phyloP scores from a whole-genome alignment of 2,888 invertebrate genomes.

The Incurvaria masculella region DNA sequence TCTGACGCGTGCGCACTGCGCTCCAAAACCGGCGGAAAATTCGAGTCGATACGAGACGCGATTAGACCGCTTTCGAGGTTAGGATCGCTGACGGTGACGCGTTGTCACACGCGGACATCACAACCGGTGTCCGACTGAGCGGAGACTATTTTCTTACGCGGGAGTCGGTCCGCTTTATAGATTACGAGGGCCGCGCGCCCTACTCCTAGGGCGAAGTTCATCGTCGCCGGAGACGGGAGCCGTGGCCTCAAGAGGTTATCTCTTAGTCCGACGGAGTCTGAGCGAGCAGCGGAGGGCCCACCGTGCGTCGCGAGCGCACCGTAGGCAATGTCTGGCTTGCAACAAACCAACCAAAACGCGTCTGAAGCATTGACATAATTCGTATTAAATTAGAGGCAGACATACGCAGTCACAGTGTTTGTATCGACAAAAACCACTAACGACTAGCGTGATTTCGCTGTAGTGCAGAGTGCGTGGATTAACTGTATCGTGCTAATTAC shows the following conservation, averaged over 20 bases:
- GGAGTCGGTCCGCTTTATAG: constrained; percentile 45
- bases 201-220: not conserved
- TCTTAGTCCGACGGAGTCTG: not conserved
- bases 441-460: no score
- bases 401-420: no score
- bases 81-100: not conserved
- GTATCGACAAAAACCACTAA: no score
- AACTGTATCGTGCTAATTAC: no score
- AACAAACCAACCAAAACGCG: no score
- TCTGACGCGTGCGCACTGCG: not conserved
- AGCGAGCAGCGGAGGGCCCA: no score
- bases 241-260: not conserved
- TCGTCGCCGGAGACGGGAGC: not conserved
- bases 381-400: no score
- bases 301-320: no score
- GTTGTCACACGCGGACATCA: constrained; percentile 24
- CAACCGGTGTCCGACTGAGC: constrained; percentile 35
- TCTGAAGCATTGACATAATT: no score
- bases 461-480: no score
- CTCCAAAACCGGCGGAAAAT: not conserved
- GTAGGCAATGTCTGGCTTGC: no score
- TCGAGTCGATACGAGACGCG: not conserved
- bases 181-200: constrained; percentile 21
- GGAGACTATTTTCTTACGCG: constrained; percentile 44
- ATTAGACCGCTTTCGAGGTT: not conserved